phyloP scores from a whole-genome alignment of 2,113 vertebrate species.

The Carassius carassius region DNA sequence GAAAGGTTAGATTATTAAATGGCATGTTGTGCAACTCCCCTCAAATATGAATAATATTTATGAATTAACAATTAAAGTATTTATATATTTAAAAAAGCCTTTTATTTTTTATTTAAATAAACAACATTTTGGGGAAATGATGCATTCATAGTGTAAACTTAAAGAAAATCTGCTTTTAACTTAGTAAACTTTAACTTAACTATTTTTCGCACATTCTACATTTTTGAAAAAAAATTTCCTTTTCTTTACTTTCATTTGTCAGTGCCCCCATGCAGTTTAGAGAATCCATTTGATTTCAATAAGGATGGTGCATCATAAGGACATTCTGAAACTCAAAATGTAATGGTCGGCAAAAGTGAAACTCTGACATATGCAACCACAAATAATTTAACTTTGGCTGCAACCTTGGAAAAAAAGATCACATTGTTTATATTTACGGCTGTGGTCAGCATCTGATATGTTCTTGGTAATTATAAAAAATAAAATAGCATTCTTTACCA shows the following conservation, averaged over 20 bases:
- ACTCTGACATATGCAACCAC: not conserved
- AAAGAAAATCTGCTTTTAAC: not conserved
- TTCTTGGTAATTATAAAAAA: constrained; percentile 4
- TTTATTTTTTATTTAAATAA: no score
- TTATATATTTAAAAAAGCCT: no score
- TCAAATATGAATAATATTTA: not conserved
- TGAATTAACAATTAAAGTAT: no score
- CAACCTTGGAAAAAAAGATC: not conserved
- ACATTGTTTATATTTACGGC: not conserved
- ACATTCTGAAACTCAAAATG: not conserved
- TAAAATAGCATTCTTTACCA: not conserved
- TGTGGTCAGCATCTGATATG: constrained; percentile 10
- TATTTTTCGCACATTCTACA: not conserved
- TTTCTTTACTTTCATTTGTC: not conserved
- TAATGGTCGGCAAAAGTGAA: not conserved
- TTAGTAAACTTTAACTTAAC: no score
- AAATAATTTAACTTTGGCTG: not conserved
- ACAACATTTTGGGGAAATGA: no score
- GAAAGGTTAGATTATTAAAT: not conserved
- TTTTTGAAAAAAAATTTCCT: not conserved
- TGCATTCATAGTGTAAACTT: not conserved
- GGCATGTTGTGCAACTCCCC: not conserved
- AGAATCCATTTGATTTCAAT: not conserved
- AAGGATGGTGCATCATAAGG: not conserved
- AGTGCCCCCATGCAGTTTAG: not conserved